A percentile compares a stretch with the other conserved stretches of the same genome.
Evolutionary conservation across 2,797 vertebrate genomes (phyloP).

Genomic region (Neosilurus mollespiculum): DNA sequence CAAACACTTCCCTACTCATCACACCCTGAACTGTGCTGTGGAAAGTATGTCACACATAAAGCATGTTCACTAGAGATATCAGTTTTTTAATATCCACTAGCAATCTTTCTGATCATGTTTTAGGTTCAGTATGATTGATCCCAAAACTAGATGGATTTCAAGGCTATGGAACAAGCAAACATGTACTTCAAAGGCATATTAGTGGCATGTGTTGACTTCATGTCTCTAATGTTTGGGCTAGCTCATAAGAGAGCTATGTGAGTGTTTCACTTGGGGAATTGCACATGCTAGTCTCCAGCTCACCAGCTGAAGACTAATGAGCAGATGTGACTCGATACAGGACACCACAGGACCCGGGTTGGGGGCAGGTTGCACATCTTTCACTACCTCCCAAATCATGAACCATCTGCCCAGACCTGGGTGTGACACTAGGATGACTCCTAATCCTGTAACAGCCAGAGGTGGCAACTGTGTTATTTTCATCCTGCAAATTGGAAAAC

Average conservation of each 20-base stretch:
- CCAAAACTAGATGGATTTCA: slow-evolving; percentile 7
- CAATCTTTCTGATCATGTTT: neutral
- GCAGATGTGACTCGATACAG: slow-evolving; percentile 46
- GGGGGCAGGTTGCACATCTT: slow-evolving; percentile 48
- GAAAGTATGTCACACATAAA: slow-evolving; percentile 66
- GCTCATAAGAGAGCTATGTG: slow-evolving; percentile 23
- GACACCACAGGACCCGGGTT: slow-evolving; percentile 20
- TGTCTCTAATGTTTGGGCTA: slow-evolving; percentile 30
- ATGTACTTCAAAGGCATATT: slow-evolving; percentile 23
- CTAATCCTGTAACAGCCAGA: slow-evolving; percentile 34
- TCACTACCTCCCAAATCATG: slow-evolving; percentile 33
- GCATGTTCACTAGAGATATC: slow-evolving; percentile 40
- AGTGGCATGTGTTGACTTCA: slow-evolving; percentile 16
- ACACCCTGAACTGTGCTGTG: slow-evolving; percentile 44
- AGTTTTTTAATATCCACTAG: slow-evolving; percentile 18
- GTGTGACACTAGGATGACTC: slow-evolving; percentile 7
- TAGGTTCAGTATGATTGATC: slow-evolving; percentile 8
- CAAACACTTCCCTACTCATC: slow-evolving; percentile 13
- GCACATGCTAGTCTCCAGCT: slow-evolving; percentile 41
- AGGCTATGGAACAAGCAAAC: slow-evolving; percentile 15
- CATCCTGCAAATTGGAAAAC: neutral
- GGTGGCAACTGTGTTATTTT: slow-evolving; percentile 11
- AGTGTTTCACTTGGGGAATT: slow-evolving; percentile 42
- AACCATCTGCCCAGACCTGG: slow-evolving; percentile 34
- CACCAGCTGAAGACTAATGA: slow-evolving; percentile 50